A percentile compares a stretch with the other conserved stretches of the same genome.
phyloP scores from a whole-genome alignment of 2,113 vertebrate genomes.

The Eublepharis macularius region DNA sequence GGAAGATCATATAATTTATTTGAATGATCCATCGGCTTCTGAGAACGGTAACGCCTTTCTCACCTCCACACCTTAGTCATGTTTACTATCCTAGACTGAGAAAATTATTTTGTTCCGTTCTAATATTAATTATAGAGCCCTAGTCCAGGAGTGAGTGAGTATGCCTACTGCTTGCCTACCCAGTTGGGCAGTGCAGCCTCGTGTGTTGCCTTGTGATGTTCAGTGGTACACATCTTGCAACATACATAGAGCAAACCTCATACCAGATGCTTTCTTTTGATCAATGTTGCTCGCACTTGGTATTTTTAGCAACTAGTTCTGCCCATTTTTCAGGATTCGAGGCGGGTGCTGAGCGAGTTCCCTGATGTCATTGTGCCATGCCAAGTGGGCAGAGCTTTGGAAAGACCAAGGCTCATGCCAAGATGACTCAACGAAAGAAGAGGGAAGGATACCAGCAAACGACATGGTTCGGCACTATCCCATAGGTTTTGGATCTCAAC shows the following conservation, averaged over 20 bases:
- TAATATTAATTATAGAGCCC: not conserved
- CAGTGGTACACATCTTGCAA: not conserved
- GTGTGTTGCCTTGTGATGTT: not conserved
- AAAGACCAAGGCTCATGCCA: not conserved
- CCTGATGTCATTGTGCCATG: not conserved
- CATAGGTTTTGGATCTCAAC: not conserved
- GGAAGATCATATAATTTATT: not conserved
- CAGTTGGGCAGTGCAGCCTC: not conserved
- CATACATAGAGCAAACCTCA: not conserved
- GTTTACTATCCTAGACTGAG: not conserved
- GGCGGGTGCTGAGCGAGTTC: not conserved
- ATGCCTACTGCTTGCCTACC: not conserved
- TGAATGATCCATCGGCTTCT: not conserved
- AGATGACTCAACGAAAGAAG: not conserved
- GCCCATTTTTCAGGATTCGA: not conserved
- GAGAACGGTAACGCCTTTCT: not conserved
- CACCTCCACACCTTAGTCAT: not conserved
- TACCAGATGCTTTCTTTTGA: not conserved
- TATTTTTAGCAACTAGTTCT: not conserved
- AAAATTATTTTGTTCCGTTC: not conserved
- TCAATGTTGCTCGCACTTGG: not conserved
- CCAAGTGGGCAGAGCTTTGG: not conserved
- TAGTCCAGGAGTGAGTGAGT: not conserved
- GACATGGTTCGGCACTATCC: not conserved
- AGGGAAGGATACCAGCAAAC: not conserved